These are phyloP conservation scores for Amphiprion ocellaris DNA, from an alignment of 2,113 vertebrate genomes.

Conservation along the genomic window DNA sequence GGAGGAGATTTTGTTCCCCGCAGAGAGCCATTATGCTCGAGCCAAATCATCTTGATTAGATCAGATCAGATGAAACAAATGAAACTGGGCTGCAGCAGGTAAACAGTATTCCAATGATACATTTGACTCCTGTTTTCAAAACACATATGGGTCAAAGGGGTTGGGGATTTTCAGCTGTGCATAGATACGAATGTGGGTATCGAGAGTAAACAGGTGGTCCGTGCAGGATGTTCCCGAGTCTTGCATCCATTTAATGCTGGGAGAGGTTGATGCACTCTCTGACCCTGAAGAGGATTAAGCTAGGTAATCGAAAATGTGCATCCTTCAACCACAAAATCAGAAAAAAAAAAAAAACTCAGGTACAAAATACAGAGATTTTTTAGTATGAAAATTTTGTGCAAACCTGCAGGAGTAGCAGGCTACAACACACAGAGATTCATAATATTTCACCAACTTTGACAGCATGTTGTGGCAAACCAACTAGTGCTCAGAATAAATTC, in stretches of 20 bases:
- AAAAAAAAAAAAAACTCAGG: neutral
- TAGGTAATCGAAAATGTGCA: neutral
- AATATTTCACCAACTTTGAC: constrained; percentile 27
- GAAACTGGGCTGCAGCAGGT: constrained; percentile 21
- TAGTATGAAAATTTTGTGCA: neutral
- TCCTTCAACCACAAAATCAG: constrained; percentile 13
- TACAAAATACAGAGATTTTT: constrained; percentile 4
- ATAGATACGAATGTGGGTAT: neutral
- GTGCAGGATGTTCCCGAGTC: neutral
- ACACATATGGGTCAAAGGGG: neutral
- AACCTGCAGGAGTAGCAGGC: neutral
- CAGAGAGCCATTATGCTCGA: constrained; percentile 17
- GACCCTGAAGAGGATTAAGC: neutral
- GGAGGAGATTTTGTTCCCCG: constrained; percentile 9
- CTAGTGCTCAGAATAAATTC: neutral
- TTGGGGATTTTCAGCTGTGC: neutral
- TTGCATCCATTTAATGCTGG: neutral
- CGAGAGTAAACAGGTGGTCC: neutral
- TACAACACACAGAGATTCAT: constrained; percentile 17
- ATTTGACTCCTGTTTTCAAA: neutral
- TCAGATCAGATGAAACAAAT: constrained; percentile 44
- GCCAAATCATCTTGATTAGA: constrained; percentile 37
- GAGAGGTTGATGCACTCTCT: neutral
- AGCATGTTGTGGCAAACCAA: neutral
- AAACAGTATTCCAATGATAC: neutral